These are phyloP conservation scores for Silurus aristotelis DNA, from an alignment of 2,797 vertebrate species.

Conservation along the genomic window DNA sequence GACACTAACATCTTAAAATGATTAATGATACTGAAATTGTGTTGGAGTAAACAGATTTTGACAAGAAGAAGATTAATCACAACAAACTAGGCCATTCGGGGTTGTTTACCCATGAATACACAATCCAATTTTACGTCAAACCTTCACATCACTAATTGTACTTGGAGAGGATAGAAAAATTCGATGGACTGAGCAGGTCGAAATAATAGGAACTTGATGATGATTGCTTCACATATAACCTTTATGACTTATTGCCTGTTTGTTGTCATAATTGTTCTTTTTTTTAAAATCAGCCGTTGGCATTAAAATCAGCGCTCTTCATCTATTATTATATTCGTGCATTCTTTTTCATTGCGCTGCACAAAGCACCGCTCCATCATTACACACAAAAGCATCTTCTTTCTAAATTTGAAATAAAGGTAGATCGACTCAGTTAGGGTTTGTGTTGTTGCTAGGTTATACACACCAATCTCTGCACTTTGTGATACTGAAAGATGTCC, in stretches of 20 bases:
- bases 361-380: constrained; percentile 60
- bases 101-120: not conserved
- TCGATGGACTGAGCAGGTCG: not conserved
- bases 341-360: constrained; percentile 63
- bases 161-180: not conserved
- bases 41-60: not conserved
- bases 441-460: constrained; percentile 45
- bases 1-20: not conserved
- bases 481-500: constrained; percentile 65
- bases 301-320: not conserved
- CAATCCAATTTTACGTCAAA: not conserved
- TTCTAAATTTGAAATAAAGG: constrained; percentile 67
- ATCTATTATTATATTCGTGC: constrained; percentile 31
- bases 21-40: constrained; percentile 1
- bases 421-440: constrained; percentile 35
- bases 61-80: not conserved
- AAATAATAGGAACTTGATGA: constrained; percentile 12
- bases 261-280: constrained; percentile 1
- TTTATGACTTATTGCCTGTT: not conserved
- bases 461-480: constrained; percentile 37
- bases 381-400: constrained; percentile 53
- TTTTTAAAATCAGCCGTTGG: not conserved
- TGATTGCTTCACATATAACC: not conserved
- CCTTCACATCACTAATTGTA: not conserved
- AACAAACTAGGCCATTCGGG: not conserved